A percentile compares a stretch with the other conserved stretches of the same genome.
These are phyloP conservation scores for Uloborus plumipes DNA, from an alignment of 2,888 invertebrate species.

Conservation along the genomic window DNA sequence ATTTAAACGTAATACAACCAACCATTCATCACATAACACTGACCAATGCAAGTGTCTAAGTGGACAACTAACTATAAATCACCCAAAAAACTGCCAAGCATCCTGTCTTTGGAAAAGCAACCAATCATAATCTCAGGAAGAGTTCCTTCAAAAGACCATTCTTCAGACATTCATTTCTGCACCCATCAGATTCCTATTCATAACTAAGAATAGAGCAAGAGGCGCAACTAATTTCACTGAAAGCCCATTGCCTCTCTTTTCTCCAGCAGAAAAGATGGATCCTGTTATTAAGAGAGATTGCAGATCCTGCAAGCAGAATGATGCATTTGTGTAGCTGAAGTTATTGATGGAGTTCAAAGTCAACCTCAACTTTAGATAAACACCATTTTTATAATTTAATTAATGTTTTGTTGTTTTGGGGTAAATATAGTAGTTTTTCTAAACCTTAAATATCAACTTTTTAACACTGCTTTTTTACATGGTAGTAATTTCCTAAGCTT, in stretches of 20 bases:
- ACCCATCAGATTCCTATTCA: constrained; percentile 47
- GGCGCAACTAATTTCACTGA: constrained; percentile 54
- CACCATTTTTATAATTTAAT: no score
- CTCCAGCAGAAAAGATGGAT: background rate
- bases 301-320: background rate
- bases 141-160: constrained; percentile 53
- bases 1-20: no score
- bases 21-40: background rate
- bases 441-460: no score
- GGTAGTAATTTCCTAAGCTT: no score
- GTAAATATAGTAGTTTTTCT: no score
- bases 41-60: constrained; percentile 3
- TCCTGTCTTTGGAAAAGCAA: constrained; percentile 24
- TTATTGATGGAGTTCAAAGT: constrained; percentile 1
- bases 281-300: background rate
- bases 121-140: constrained; percentile 35
- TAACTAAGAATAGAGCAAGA: constrained; percentile 28
- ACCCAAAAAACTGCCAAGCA: constrained; percentile 5
- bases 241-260: constrained; percentile 11
- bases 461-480: no score
- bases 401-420: no score
- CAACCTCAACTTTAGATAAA: background rate
- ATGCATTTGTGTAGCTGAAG: background rate
- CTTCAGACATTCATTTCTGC: constrained; percentile 36
- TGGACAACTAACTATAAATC: constrained; percentile 42